Evolutionary conservation across 2,888 invertebrate genomes (phyloP), one percentile per base, ranked within the genome.

Genomic region (Chydorus sphaericus): DNA sequence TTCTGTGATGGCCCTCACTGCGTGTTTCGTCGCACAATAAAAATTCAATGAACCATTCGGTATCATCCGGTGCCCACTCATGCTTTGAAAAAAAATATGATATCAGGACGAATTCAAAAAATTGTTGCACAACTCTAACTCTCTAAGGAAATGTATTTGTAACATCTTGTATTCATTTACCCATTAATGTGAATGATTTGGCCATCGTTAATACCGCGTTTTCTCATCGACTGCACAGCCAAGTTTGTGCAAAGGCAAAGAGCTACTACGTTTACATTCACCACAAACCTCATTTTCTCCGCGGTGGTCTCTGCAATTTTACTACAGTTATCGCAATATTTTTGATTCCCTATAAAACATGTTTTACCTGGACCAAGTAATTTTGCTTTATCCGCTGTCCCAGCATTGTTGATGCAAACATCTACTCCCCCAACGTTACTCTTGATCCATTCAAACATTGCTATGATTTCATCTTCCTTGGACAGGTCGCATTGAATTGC

Each of bases 101-200:
- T n/a, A n/a, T n/a, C n/a, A n/a, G n/a, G n/a, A n/a, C n/a, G n/a
- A n/a, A n/a, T n/a, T n/a, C n/a, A n/a, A n/a, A n/a, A n/a, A n/a
- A n/a, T n/a, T n/a, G n/a, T n/a, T n/a, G n/a, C n/a, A n/a, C n/a
- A n/a, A n/a, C n/a, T n/a, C n/a, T n/a, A n/a, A n/a, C n/a, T n/a
- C n/a, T n/a, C n/a, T n/a, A n/a, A n/a, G n/a, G n/a, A n/a, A n/a
- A n/a, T n/a, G n/a, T n/a, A n/a, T n/a, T n/a, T n/a, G n/a, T n/a
- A n/a, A n/a, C n/a, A n/a, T n/a, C n/a, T n/a, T n/a, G n/a, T n/a
- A n/a, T n/a, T 31, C 7, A 8, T 18, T 61, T 62, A 77, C 79
- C 79, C 81, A 66, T 77, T 79, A 55, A 81, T 71, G 54, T 79
- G 72, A 54, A 82, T 70, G 59, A 81, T 75, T 60, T 81, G 79